A percentile compares a stretch with the other conserved stretches of the same genome.
Conservation (phyloP, 1,140 invertebrate genomes). For the Brachionus rotundiformis region DNA sequence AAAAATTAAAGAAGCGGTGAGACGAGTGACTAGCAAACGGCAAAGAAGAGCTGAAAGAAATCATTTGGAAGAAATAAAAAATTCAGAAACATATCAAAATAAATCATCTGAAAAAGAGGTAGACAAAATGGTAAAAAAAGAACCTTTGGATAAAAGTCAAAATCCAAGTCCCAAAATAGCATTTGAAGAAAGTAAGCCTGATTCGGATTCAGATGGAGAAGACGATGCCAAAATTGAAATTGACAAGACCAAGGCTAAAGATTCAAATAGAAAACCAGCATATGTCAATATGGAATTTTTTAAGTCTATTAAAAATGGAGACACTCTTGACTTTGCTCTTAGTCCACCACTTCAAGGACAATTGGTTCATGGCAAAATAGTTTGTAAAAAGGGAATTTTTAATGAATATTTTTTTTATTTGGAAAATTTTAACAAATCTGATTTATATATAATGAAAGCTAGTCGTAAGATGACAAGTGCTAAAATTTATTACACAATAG, state of each 20-base stretch:
- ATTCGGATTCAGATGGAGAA: conserved; percentile 49
- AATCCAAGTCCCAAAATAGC: conserved; percentile 2
- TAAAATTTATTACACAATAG: conserved; percentile 48
- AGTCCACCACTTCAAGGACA: conserved; percentile 33
- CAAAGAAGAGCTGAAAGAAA: background rate
- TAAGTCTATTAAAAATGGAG: background rate
- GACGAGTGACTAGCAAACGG: conserved; percentile 24
- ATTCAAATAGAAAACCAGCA: background rate
- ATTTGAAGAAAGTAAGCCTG: conserved; percentile 8
- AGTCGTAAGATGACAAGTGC: conserved; percentile 11
- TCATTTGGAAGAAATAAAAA: background rate
- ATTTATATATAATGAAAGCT: conserved; percentile 47
- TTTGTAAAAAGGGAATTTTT: conserved; percentile 49
- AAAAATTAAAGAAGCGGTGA: conserved; percentile 5
- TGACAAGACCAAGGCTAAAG: background rate
- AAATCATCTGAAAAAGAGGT: background rate
- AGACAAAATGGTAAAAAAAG: background rate
- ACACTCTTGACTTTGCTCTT: conserved; percentile 8
- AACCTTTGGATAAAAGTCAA: background rate
- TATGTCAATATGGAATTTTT: background rate
- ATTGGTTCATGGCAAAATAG: conserved; percentile 39
- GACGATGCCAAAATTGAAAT: conserved; percentile 15
- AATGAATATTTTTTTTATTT: conserved; percentile 50
- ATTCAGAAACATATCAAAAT: background rate
- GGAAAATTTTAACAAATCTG: conserved; percentile 3